Evolutionary conservation across 2,797 vertebrate genomes (phyloP), one percentile per base, ranked within the genome.

Genomic region (Halcyon smyrnensis): DNA sequence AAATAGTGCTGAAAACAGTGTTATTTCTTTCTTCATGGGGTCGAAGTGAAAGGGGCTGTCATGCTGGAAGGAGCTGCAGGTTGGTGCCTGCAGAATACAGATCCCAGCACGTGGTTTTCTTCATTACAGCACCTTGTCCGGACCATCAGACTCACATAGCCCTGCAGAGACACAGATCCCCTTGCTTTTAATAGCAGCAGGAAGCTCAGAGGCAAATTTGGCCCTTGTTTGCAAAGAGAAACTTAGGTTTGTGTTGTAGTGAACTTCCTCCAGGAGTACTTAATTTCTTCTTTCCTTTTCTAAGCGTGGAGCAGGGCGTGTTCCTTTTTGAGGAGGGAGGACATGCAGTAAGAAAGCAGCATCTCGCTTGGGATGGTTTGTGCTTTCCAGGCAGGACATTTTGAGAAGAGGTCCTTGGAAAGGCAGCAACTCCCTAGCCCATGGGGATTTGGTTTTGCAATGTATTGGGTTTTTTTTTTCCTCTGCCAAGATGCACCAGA

Each of bases 341-440:
- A 46, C 11, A 0, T 3, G 32, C 2, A 2, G 11, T 62, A n/a
- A 57, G 60, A 76, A 64, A 64, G 46, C n/a, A 83, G 77, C 78
- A 30, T 63, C 86, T 54, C 73, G 34, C 59, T 50, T 65, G 43
- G 20, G 36, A 21, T 11, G 30, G 28, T 65, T 54, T 34, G 45
- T 39, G 15, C 81, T 77, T 77, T 65, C 34, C 4, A 11, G 43
- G 34, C 62, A 25, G 71, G 19, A 6, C 1, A 1, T 56, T 84
- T 6, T 43, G 45, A 27, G 0, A 0, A 51, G 19, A n/a, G 10
- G 3, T 36, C 79, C 45, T 48, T 75, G 34, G 43, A 28, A 71
- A 53, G 32, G 34, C 43, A 16, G 1, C 48, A 34, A 20, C 19
- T 68, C 9, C 68, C 18, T 15, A 75, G 41, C 24, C 4, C 6